Conservation (phyloP, 2,888 invertebrate genomes). For the Lepidocyrtinus sp. region DNA sequence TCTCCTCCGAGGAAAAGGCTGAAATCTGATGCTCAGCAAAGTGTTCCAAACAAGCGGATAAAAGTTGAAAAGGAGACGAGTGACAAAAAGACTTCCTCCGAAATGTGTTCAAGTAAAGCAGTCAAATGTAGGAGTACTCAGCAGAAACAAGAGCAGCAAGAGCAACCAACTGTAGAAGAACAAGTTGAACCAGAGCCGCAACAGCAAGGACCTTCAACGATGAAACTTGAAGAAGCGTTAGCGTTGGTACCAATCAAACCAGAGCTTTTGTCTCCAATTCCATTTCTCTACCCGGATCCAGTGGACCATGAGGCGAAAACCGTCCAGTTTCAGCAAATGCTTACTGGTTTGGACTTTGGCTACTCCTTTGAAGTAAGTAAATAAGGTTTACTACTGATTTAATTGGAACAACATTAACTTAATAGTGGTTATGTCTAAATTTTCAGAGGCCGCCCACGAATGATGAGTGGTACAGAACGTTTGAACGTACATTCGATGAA, state of each 20-base stretch:
- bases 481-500: slow-evolving; percentile 80
- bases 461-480: slow-evolving; percentile 86
- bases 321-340: slow-evolving; percentile 67
- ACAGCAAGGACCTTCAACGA: not conserved
- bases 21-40: slow-evolving; percentile 23
- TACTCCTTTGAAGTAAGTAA: slow-evolving; percentile 68
- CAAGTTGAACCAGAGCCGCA: no score
- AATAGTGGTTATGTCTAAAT: slow-evolving; percentile 1
- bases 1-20: slow-evolving; percentile 47
- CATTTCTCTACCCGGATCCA: slow-evolving; percentile 52
- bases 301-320: slow-evolving; percentile 55
- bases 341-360: slow-evolving; percentile 60
- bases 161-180: no score
- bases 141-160: slow-evolving; percentile 44
- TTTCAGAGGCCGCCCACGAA: slow-evolving; percentile 76
- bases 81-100: slow-evolving; percentile 36
- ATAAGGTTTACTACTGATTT: not conserved
- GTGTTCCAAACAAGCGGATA: not conserved
- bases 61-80: slow-evolving; percentile 13
- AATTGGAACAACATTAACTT: not conserved
- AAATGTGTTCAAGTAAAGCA: slow-evolving; percentile 45
- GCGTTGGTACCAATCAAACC: slow-evolving; percentile 32
- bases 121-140: slow-evolving; percentile 41
- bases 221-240: not conserved
- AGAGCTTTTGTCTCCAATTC: slow-evolving; percentile 56